phyloP scores from a whole-genome alignment of 1,140 invertebrate genomes.

The Heliconius hewitsoni region DNA sequence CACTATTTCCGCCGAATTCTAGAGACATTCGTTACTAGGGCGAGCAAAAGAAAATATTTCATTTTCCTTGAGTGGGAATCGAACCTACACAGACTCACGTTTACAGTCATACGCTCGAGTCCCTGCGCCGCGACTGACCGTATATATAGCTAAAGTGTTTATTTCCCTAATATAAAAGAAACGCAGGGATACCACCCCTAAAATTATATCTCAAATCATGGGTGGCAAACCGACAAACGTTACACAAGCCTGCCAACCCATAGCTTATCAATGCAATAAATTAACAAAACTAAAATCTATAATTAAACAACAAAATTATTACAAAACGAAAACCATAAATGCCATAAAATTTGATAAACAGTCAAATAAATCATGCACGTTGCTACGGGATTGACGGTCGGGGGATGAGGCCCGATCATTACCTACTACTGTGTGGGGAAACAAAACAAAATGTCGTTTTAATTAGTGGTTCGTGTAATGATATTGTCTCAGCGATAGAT shows the following conservation, averaged over 20 bases:
- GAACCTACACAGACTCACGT: too few species aligned
- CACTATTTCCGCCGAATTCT: too few species aligned
- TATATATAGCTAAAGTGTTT: too few species aligned
- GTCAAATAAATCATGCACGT: conserved; percentile 9
- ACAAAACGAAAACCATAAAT: conserved; percentile 15
- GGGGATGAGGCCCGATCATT: conserved; percentile 1
- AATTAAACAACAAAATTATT: conserved; percentile 9
- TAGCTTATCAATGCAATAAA: background rate
- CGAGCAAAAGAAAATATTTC: too few species aligned
- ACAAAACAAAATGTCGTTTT: conserved; percentile 7
- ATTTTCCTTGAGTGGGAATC: too few species aligned
- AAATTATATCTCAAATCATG: background rate
- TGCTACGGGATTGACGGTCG: background rate
- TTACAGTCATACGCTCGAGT: too few species aligned
- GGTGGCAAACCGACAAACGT: background rate
- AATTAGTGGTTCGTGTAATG: conserved; percentile 6
- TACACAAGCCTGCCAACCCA: background rate
- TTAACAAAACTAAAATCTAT: conserved; percentile 13
- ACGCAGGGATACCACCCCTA: too few species aligned
- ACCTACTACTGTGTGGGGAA: background rate
- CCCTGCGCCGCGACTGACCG: too few species aligned
- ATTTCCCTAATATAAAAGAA: too few species aligned
- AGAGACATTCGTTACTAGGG: too few species aligned
- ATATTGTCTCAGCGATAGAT: background rate
- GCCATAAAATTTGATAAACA: conserved; percentile 11